A percentile compares a stretch with the other conserved stretches of the same genome.
These are phyloP conservation scores for Notolabrus celidotus DNA, from an alignment of 2,797 vertebrate species.

Conservation along the genomic window DNA sequence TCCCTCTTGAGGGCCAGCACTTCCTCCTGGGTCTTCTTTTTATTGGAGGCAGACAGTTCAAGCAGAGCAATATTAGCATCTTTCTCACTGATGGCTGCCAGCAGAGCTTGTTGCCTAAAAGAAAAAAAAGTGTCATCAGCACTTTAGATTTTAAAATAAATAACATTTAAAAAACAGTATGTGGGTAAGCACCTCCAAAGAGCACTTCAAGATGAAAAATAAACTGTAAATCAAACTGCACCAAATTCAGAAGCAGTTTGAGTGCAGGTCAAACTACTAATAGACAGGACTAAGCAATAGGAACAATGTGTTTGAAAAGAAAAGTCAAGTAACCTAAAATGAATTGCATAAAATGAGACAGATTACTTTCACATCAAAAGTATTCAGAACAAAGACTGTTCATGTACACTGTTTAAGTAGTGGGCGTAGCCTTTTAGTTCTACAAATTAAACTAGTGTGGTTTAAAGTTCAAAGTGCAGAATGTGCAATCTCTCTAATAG, in stretches of 20 bases:
- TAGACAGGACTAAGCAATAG: background rate
- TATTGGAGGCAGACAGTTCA: constrained; percentile 97
- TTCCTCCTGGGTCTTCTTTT: constrained; percentile 99
- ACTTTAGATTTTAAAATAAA: background rate
- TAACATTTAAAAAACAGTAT: background rate
- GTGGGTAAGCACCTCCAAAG: background rate
- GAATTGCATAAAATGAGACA: too few relatives aligned
- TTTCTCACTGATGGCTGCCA: constrained; percentile 99
- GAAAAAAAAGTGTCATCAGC: constrained; percentile 44
- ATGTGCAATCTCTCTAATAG: too few relatives aligned
- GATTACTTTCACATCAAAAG: too few relatives aligned
- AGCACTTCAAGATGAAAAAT: background rate
- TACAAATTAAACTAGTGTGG: too few relatives aligned
- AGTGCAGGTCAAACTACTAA: background rate
- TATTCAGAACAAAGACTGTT: too few relatives aligned
- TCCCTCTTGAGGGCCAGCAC: constrained; percentile 96
- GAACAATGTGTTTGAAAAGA: background rate
- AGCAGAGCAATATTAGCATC: constrained; percentile 99
- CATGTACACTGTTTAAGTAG: too few relatives aligned
- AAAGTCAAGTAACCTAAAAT: too few relatives aligned
- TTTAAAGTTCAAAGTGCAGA: too few relatives aligned
- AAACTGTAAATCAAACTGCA: background rate
- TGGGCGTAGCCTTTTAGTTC: too few relatives aligned
- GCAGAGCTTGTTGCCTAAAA: constrained; percentile 95
- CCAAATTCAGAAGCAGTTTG: background rate